Percentiles rank a stretch among this genome's conserved stretches.
Conservation (phyloP, 30 jellyfish, hydroid and myxozoan species). For the Calvadosia cruxmelitensis region DNA sequence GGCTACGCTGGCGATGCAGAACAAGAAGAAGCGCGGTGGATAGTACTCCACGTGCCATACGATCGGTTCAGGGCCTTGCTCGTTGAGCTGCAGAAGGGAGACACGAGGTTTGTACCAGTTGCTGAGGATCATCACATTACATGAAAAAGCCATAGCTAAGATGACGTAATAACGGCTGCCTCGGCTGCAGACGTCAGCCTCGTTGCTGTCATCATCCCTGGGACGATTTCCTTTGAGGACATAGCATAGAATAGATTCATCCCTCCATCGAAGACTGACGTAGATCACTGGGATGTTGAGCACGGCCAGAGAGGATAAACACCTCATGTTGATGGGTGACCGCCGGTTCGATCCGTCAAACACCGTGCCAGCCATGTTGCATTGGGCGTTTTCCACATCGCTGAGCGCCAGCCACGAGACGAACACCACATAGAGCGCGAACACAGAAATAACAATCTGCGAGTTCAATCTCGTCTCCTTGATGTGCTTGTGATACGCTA, state of each 20-base stretch:
- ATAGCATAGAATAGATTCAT: constrained; percentile 34
- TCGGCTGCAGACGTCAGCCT: constrained; percentile 15
- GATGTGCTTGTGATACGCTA: constrained; percentile 49
- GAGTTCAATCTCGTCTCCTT: constrained; percentile 51
- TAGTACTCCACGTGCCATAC: constrained; percentile 46
- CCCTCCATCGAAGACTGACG: constrained; percentile 27
- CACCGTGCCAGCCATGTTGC: constrained; percentile 86
- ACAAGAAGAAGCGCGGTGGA: constrained; percentile 37
- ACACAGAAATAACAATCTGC: constrained; percentile 56
- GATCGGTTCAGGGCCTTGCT: constrained; percentile 11
- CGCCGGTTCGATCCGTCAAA: constrained; percentile 73
- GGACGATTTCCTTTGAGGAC: constrained; percentile 22
- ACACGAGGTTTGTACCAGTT: constrained; percentile 80
- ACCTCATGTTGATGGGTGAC: constrained; percentile 55
- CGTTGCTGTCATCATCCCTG: constrained; percentile 16
- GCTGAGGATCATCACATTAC: constrained; percentile 59
- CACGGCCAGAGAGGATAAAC: constrained; percentile 29
- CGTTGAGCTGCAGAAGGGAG: constrained; percentile 5
- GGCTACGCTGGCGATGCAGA: constrained; percentile 53
- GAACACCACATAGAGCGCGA: constrained; percentile 39
- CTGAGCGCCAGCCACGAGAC: constrained; percentile 89
- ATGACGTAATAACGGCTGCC: constrained; percentile 16
- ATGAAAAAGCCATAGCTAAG: constrained; percentile 37
- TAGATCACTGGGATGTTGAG: constrained; percentile 17
- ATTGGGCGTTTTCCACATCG: constrained; percentile 79